phyloP scores from a whole-genome alignment of 2,888 invertebrate genomes.

The Latrodectus hesperus region DNA sequence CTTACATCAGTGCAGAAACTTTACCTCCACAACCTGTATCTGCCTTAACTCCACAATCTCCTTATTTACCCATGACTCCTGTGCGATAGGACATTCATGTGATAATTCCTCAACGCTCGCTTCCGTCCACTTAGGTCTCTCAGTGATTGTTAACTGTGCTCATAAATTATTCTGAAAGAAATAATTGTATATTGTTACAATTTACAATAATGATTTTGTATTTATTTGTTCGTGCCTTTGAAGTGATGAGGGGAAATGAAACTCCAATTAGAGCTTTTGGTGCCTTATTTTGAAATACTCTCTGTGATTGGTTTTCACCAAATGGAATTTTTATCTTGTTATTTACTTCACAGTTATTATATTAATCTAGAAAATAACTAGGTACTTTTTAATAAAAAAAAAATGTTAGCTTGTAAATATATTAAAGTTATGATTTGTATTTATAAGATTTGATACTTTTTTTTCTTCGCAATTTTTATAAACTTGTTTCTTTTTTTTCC shows the following conservation, averaged over 20 bases:
- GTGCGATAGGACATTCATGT: conserved; percentile 23
- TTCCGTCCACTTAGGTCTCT: neutral
- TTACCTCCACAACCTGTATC: conserved; percentile 23
- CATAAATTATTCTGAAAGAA: neutral
- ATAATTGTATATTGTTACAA: neutral
- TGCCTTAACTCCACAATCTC: conserved; percentile 31
- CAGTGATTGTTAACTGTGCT: neutral
- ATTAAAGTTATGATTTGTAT: too few species aligned
- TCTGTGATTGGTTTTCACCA: neutral
- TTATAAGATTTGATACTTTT: too few species aligned
- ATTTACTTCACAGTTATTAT: neutral
- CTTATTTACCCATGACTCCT: conserved; percentile 36
- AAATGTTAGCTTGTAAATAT: neutral
- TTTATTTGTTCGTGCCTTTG: neutral
- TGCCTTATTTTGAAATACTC: neutral
- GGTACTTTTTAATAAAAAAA: neutral
- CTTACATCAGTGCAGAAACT: conserved; percentile 77
- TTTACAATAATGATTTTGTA: neutral
- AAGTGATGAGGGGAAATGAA: neutral
- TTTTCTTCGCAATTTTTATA: too few species aligned
- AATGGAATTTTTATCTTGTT: neutral
- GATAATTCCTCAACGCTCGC: neutral
- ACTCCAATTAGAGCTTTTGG: neutral
- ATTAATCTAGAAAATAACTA: neutral
- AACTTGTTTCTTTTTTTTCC: too few species aligned